A percentile compares a stretch with the other conserved stretches of the same genome.
Conservation (phyloP, 2,797 vertebrate species). For the Myiothlypis coronata region DNA sequence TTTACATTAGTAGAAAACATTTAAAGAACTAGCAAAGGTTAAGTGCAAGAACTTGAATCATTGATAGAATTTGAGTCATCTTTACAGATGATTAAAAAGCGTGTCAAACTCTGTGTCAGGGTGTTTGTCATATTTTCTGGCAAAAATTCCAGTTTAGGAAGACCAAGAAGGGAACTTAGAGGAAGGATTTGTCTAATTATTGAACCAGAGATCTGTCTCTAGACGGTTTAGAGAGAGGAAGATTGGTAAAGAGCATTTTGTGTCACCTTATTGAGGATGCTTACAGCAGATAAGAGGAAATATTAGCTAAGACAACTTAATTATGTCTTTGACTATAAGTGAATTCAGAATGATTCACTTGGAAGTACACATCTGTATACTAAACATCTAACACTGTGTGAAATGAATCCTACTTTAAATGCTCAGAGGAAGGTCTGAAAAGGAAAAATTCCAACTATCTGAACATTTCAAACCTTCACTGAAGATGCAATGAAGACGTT, state of each 20-base stretch:
- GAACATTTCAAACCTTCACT: not conserved
- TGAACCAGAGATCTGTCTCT: not conserved
- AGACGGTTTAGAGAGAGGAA: not conserved
- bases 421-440: not conserved
- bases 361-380: not conserved
- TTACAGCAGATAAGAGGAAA: not conserved
- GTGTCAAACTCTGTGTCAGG: not conserved
- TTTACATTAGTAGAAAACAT: not conserved
- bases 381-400: not conserved
- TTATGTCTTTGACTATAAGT: not conserved
- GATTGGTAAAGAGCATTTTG: not conserved
- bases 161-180: not conserved
- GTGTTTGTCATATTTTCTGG: not conserved
- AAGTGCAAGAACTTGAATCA: accelerated
- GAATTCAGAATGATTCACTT: not conserved
- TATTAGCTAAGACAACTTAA: not conserved
- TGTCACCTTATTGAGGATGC: not conserved
- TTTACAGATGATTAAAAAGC: not conserved
- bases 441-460: not conserved
- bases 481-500: not conserved
- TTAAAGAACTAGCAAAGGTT: not conserved
- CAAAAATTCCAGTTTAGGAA: not conserved
- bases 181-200: not conserved
- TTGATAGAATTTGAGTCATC: not conserved
- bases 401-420: not conserved